Conservation (phyloP, 2,797 vertebrate species). For the Centropyge bicolor region DNA sequence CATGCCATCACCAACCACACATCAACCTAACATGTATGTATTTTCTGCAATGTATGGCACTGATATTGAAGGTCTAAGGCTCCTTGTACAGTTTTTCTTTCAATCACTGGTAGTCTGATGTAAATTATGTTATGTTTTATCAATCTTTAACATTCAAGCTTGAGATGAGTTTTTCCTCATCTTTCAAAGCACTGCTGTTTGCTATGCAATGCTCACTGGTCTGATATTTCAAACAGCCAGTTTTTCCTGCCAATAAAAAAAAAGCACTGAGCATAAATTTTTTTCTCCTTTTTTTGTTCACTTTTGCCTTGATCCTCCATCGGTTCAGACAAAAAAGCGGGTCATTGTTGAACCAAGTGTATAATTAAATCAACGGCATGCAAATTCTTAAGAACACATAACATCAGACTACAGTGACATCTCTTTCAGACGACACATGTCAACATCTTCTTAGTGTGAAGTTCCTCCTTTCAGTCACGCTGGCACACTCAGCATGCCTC, state of each 20-base stretch:
- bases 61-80: no score
- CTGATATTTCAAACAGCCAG: no score
- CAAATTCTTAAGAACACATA: conserved; percentile 8
- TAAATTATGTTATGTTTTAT: not conserved
- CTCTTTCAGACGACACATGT: conserved; percentile 11
- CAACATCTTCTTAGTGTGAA: conserved; percentile 22
- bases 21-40: not conserved
- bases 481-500: conserved; percentile 48
- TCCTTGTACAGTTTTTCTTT: conserved; percentile 4
- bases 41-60: no score
- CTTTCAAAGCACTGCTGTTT: not conserved
- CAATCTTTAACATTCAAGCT: not conserved
- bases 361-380: conserved; percentile 7
- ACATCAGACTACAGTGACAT: conserved; percentile 1
- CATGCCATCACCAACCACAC: not conserved
- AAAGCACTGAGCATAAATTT: not conserved
- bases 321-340: not conserved
- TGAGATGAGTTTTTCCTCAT: not conserved
- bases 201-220: not conserved
- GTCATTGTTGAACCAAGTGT: conserved; percentile 13
- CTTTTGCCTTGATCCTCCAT: not conserved
- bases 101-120: not conserved
- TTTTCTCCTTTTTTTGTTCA: not conserved
- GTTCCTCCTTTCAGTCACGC: conserved; percentile 41
- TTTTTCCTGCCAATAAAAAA: not conserved